Conservation (phyloP, 2,888 invertebrate species). For the Sussaba pulchella region DNA sequence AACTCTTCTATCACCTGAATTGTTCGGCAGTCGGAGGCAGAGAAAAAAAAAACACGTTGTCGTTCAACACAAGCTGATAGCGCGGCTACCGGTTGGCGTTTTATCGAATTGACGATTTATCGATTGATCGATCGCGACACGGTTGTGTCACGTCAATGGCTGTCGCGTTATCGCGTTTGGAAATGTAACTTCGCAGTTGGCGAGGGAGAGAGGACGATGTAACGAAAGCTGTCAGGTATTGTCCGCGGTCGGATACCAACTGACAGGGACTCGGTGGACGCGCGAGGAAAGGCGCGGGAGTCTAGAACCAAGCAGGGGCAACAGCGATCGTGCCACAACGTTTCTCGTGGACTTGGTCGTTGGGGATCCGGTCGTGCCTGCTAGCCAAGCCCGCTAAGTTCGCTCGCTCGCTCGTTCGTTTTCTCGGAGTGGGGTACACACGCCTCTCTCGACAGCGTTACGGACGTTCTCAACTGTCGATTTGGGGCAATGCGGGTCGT, state of each 20-base stretch:
- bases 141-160: neutral
- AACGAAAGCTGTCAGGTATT: slow-evolving; percentile 72
- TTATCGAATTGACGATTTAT: neutral
- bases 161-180: slow-evolving; percentile 20
- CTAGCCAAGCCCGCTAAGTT: slow-evolving; percentile 36
- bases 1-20: slow-evolving; percentile 33
- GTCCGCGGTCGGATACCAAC: slow-evolving; percentile 80
- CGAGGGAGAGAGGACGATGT: slow-evolving; percentile 45
- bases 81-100: too few relatives aligned
- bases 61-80: too few relatives aligned
- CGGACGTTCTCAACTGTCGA: neutral
- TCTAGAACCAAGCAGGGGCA: slow-evolving; percentile 29
- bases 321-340: slow-evolving; percentile 32
- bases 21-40: slow-evolving; percentile 18
- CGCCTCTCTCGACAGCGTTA: slow-evolving; percentile 4
- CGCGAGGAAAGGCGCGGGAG: slow-evolving; percentile 82
- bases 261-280: slow-evolving; percentile 79
- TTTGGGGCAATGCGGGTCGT: slow-evolving; percentile 14
- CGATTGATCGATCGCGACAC: neutral
- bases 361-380: slow-evolving; percentile 63
- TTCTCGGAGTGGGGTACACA: slow-evolving; percentile 33
- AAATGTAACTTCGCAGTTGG: slow-evolving; percentile 32
- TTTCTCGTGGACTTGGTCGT: slow-evolving; percentile 57
- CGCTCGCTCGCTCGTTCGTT: slow-evolving; percentile 1
- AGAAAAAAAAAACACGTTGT: neutral